Base-by-base conservation (phyloP, 2,888 invertebrate species). In the Furcula furcula region DNA sequence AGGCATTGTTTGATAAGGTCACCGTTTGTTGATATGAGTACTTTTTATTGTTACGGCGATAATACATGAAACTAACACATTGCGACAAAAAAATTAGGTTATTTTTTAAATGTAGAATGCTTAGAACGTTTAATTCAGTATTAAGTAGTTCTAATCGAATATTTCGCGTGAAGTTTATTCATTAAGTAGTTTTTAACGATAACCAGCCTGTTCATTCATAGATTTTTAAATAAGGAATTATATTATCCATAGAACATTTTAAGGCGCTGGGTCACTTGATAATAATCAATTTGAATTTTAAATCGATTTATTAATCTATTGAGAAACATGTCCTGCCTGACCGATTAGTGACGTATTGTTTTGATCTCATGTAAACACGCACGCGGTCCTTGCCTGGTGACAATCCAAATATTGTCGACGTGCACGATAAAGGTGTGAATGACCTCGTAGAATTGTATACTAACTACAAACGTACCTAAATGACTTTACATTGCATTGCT, bases 401-500 rank as follows among this genome's bases (percentile, higher is more conserved):
- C 56, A 48, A 35, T 55, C 45, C 44, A 43, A 64, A 54, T 60
- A 69, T 65, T 66, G 62, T 56, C 50, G 50, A 69, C 37, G 59
- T 39, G 57, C 44, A 46, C 65, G 81, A 83, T 81, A 79, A 75
- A 71, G 55, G 67, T 72, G 82, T 79, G 69, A 84, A 79, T 47
- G 78, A 82, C 78, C 82, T 70, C 63, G 34, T 41, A 32, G 41
- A 55, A 58, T 55, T 38, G 67, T 66, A 70, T 70, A 74, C 66
- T 72, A 45, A 46, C 42, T 50, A 59, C 61, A 67, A 68, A 69
- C 47, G 45, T 50, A 55, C 53, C 56, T 56, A 65, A 68, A 68
- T 57, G 46, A 61, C 46, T 55, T 46, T 55, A 55, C 41, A 43
- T 31, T 51, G 42, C 19, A 38, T n/a, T 22, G 13, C 19, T 6